Evolutionary conservation across 2,113 vertebrate species (phyloP).

Genomic region (Dascyllus trimaculatus): DNA sequence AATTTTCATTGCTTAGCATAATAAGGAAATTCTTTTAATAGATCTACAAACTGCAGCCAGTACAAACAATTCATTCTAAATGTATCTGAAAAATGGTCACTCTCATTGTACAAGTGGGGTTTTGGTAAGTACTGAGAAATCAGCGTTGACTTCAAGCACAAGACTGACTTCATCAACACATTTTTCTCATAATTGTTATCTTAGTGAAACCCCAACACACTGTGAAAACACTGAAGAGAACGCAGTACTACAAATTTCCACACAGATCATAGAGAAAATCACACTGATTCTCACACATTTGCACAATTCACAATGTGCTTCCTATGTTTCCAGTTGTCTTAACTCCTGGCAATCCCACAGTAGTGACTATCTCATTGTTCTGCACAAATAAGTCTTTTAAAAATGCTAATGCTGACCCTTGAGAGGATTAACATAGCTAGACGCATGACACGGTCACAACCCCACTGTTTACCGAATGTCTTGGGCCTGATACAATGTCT

Average conservation of each 20-base stretch:
- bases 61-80: neutral
- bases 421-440: constrained; percentile 67
- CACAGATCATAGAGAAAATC: neutral
- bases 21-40: neutral
- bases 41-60: neutral
- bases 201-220: neutral
- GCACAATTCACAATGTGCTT: constrained; percentile 29
- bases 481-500: constrained; percentile 24
- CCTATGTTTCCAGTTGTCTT: constrained; percentile 18
- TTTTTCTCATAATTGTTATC: neutral
- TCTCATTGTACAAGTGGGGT: neutral
- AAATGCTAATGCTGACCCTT: constrained; percentile 56
- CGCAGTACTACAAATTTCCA: constrained; percentile 10
- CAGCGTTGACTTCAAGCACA: constrained; percentile 7
- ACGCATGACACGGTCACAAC: constrained; percentile 54
- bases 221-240: constrained; percentile 15
- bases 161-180: neutral
- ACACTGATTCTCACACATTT: constrained; percentile 6
- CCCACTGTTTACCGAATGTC: constrained; percentile 63
- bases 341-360: constrained; percentile 20
- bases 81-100: neutral
- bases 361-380: constrained; percentile 68
- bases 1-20: constrained; percentile 4
- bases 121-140: neutral
- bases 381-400: constrained; percentile 50